Evolutionary conservation across 2,888 invertebrate genomes (phyloP).

Genomic region (Adela reaumurella): DNA sequence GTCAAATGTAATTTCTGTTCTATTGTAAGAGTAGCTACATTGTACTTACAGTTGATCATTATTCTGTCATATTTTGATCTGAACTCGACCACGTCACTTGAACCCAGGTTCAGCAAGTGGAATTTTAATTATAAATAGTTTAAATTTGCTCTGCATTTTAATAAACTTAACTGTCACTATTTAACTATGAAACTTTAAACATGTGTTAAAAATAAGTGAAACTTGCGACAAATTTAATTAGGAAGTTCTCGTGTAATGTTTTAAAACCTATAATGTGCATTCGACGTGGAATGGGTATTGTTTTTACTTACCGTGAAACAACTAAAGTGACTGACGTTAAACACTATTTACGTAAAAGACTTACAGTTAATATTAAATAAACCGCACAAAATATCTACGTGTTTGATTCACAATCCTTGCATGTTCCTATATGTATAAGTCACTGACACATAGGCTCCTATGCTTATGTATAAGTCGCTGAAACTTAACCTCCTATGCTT

Average conservation of each 20-base stretch:
- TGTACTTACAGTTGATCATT: no score
- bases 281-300: slow-evolving; percentile 14
- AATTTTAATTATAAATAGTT: background rate
- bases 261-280: slow-evolving; percentile 1
- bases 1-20: no score
- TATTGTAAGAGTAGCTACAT: no score
- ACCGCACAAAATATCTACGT: slow-evolving; percentile 44
- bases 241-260: background rate
- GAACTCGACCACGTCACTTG: no score
- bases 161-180: background rate
- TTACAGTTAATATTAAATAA: slow-evolving; percentile 54
- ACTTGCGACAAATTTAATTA: background rate
- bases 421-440: no score
- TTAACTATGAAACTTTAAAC: background rate
- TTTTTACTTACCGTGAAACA: slow-evolving; percentile 19
- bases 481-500: no score
- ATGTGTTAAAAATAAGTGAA: background rate
- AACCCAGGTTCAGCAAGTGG: background rate
- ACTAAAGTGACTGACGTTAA: slow-evolving; percentile 50
- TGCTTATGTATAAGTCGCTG: no score
- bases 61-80: no score
- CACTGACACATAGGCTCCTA: no score
- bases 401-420: slow-evolving; percentile 23
- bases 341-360: slow-evolving; percentile 31
- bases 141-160: background rate